Evolutionary conservation across 2,888 invertebrate species (phyloP).

Genomic region (Ormyrus pomaceus): DNA sequence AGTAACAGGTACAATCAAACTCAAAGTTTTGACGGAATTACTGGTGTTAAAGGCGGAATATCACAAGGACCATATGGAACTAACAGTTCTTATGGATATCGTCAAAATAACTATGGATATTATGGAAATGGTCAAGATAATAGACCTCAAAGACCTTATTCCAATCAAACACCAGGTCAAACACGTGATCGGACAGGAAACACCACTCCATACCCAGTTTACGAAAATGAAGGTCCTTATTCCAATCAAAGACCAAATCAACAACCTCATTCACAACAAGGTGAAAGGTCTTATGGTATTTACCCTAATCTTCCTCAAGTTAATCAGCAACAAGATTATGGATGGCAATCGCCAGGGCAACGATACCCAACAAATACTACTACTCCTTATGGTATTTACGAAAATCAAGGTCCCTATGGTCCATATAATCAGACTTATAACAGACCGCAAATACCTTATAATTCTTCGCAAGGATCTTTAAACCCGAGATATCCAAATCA

Average conservation of each 20-base stretch:
- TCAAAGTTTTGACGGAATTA: not conserved
- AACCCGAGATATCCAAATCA: no score
- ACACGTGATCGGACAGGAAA: not conserved
- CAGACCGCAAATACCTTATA: no score
- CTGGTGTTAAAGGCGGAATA: not conserved
- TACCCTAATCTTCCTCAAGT: not conserved
- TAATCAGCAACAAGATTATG: not conserved
- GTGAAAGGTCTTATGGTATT: not conserved
- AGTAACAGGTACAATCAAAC: not conserved
- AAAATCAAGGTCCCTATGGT: not conserved
- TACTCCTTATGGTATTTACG: not conserved
- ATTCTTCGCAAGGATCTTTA: no score
- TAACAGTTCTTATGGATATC: not conserved
- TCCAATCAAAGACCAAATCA: no score
- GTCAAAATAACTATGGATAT: no score
- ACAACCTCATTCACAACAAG: no score
- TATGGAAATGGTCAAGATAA: not conserved
- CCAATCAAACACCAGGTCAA: not conserved
- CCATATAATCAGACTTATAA: not conserved
- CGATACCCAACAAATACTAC: no score
- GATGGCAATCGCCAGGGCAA: no score
- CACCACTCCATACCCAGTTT: no score
- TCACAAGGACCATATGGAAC: not conserved
- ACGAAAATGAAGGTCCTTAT: not conserved
- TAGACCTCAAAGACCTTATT: constrained; percentile 4